Base-by-base conservation (phyloP, 2,113 vertebrate species). In the Aleadryas rufinucha region DNA sequence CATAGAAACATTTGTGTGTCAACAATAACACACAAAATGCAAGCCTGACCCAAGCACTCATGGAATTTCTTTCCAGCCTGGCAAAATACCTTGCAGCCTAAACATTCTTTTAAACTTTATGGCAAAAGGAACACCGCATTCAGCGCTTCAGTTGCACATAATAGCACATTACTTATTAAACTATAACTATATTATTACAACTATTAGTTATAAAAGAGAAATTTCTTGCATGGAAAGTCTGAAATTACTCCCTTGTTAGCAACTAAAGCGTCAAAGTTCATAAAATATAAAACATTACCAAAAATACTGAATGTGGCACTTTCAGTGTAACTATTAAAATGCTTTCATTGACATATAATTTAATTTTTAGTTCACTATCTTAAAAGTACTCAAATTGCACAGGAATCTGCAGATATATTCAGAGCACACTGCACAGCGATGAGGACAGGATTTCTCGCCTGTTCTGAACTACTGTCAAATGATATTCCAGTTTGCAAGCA, bases 211-310 rank as follows among this genome's bases (percentile, higher is more conserved):
- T 69, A 90, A 92, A 91, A 89, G n/a, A 77, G 63, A 95, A 65
- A 77, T 93, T 93, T 84, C 47, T 78, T 33, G 30, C 89, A 79
- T 50, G 87, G 16, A 89, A 95, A 91, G 91, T 35, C 87, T 63
- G 60, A 83, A 94, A 59, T 37, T 92, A 42, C 70, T 91, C 70
- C 52, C 79, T 56, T 86, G 71, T 90, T 89, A 84, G 69, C 84
- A 90, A 74, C 71, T 87, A 72, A 45, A 59, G 17, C 4, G 2
- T 85, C 60, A 79, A 87, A 96, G 84, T 66, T 75, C 89, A 92
- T 96, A 49, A 95, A 95, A 69, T 44, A 92, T 75, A 49, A 97
- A 92, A 87, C 72, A 66, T 41, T 85, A 82, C 77, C 33, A 47
- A 80, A 97, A 93, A 92, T 39, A 88, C 5, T 21, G 28, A 91